phyloP scores from a whole-genome alignment of 2,113 vertebrate genomes.

The Chlorocebus sabaeus region DNA sequence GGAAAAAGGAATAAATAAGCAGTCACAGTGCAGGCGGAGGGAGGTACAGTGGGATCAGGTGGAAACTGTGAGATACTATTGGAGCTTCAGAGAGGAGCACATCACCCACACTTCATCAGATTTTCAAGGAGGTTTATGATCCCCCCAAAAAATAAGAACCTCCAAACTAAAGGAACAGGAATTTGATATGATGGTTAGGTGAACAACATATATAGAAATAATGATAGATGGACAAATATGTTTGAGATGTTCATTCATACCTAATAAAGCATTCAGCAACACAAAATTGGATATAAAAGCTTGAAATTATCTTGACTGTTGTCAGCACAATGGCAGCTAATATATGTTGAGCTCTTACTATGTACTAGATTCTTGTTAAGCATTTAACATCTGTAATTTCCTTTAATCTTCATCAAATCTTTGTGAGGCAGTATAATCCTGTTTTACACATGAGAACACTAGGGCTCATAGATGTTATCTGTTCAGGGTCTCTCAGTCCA shows the following conservation, averaged over 20 bases:
- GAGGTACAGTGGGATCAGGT: background rate
- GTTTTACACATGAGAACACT: background rate
- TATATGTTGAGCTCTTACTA: background rate
- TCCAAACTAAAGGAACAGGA: background rate
- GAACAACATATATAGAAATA: background rate
- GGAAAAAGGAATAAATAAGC: background rate
- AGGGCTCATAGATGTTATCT: background rate
- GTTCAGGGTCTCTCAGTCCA: background rate
- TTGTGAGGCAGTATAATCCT: background rate
- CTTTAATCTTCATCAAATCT: background rate
- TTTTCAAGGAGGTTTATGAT: background rate
- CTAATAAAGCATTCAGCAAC: background rate
- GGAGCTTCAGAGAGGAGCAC: background rate
- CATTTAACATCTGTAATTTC: background rate
- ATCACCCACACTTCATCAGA: background rate
- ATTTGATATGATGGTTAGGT: background rate
- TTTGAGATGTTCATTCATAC: background rate
- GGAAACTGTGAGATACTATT: fast-evolving
- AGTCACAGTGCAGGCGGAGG: background rate
- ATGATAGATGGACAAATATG: background rate
- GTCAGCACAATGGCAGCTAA: background rate
- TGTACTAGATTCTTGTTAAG: background rate
- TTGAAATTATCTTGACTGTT: background rate
- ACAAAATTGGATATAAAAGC: background rate
- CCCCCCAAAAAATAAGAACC: background rate